Evolutionary conservation across 1,140 invertebrate genomes (phyloP), one percentile per base, ranked within the genome.

Genomic region (Ditylenchus dipsaci): DNA sequence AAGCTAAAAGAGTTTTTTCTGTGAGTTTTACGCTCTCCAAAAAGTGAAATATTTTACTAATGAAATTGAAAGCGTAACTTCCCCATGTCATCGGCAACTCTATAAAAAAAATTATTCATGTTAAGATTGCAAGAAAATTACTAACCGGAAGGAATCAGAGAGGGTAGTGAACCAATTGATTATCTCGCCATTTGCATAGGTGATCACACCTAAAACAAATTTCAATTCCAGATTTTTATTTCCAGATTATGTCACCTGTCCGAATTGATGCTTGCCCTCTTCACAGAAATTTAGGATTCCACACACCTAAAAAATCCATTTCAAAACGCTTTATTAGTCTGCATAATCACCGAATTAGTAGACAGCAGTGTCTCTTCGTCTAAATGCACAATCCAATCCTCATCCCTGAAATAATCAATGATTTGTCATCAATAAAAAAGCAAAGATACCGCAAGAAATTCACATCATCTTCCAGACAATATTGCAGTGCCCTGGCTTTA

Each of bases 321-420:
- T 7, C 49, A 8, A 53, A 53, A n/a, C n/a, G n/a, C n/a, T n/a
- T n/a, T n/a, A n/a, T n/a, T n/a, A n/a, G n/a, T n/a, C n/a, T 45
- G 11, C 0, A n/a, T n/a, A 21, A 11, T 1, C 60, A 88, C 88
- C 23, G 91, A 90, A 83, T 95, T 93, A 79, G 93, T 91, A 1
- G 94, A 97, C 0, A 97, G 85, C 33, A 97, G 83, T 0, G 95
- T 97, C 84, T 97, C 95, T 85, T 97, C 95, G 83, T 98, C 95
- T 19, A 97, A 86, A 86, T 97, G 95, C 1, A 97, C 92, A 77
- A 98, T 91, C 93, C 93, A 97, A 83, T 97, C 94, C 72, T 88
- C 89, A 78, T 95, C 92, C 15, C 49, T 53, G 15, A 53, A 53
- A 21, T 53, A 7, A 53, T 17, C 23, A 95, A 83, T 65, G 66